phyloP scores from a whole-genome alignment of 2,113 vertebrate species.

The Corythornis cristatus region DNA sequence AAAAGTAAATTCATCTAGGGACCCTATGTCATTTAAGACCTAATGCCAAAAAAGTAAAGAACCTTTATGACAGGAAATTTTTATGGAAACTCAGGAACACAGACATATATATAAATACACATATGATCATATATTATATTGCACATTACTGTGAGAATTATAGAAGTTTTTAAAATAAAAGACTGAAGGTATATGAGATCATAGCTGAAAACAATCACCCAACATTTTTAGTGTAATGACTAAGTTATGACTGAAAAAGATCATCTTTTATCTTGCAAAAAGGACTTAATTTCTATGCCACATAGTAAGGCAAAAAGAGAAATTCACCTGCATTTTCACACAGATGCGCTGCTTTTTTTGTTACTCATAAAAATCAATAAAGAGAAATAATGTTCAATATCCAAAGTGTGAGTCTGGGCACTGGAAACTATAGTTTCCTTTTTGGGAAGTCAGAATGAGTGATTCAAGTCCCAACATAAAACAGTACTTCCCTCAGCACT shows the following conservation, averaged over 20 bases:
- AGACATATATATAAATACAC: neutral
- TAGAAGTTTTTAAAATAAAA: neutral
- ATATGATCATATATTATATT: neutral
- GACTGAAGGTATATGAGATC: neutral
- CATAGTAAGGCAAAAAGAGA: neutral
- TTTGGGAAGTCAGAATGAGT: neutral
- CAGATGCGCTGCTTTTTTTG: neutral
- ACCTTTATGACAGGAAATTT: conserved; percentile 13
- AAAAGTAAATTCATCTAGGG: neutral
- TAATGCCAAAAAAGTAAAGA: neutral
- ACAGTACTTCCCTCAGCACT: rapidly evolving
- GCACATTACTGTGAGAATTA: neutral
- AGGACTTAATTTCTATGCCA: neutral
- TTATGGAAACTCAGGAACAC: neutral
- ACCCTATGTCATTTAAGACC: neutral
- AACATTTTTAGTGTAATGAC: neutral
- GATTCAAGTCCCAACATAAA: neutral
- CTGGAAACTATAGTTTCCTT: neutral
- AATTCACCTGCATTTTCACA: neutral
- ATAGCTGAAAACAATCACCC: neutral
- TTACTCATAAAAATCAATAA: neutral
- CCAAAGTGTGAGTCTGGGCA: neutral
- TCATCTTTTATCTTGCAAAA: neutral
- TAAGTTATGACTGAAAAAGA: neutral
- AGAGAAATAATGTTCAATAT: neutral